Evolutionary conservation across 2,113 vertebrate genomes (phyloP), one percentile per base, ranked within the genome.

Genomic region (Apus apus): DNA sequence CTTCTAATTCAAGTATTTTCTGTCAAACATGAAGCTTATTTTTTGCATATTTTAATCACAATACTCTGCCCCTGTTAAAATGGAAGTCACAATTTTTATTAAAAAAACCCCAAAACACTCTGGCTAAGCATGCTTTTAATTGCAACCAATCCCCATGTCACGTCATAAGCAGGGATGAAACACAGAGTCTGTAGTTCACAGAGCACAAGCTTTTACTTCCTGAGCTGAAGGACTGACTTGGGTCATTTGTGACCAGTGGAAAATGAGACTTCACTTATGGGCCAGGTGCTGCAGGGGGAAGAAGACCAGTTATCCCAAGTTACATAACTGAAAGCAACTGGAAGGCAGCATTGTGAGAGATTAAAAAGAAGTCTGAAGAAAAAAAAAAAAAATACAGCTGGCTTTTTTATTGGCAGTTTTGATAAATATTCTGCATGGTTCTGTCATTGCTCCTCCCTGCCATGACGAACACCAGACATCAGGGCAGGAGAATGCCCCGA

Each of bases 401-500:
- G 36, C 36, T 58, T 60, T 71, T 73, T 46, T 34, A n/a, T 4
- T 46, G 75, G 46, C 46, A 90, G 25, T 51, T 73, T 54, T 68
- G 66, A 36, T 36, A 67, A 38, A 62, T n/a, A 62, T 36, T 88
- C 40, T 80, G 45, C 25, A 16, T 5, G 6, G 15, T 62, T 34
- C 45, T 68, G 43, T 29, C 78, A 68, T 3, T 82, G 82, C 32
- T 79, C 17, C 19, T 56, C 18, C 53, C 45, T 75, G 45, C 32
- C 7, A 6, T 3, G 9, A n/a, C 17, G 46, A 25, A 4, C 32
- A 57, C 29, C 51, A 43, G 23, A 5, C 17, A 18, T 0, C 0
- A 0, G 32, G 7, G 30, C 5, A 40, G 51, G 19, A 85, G 54
- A 82, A 45, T 14, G 8, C 19, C 13, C 23, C 54, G 46, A 40